Evolutionary conservation across 2,797 vertebrate species (phyloP), one percentile per base, ranked within the genome.

Genomic region (Poecile montanus): DNA sequence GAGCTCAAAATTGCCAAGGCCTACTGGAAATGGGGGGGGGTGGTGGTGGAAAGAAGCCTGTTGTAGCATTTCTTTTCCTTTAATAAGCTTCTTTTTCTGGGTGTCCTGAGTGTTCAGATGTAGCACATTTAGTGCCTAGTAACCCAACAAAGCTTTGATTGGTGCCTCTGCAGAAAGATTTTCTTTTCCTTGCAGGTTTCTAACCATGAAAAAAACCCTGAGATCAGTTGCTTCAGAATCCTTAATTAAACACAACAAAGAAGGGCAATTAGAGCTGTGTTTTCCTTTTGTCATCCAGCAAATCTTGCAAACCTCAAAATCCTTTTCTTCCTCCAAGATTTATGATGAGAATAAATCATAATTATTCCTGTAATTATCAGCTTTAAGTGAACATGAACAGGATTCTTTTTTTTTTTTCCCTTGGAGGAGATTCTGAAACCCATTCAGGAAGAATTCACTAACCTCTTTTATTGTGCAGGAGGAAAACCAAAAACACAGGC

Each of bases 71-170:
- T 88, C 53, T 94, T 76, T 89, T 96, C 95, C 97, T 97, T 97
- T 97, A 92, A 93, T 80, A 92, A 96, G 96, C 76, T 94, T 23
- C 93, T 96, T 97, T 97, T 96, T 96, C 96, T 97, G 83, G 7
- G 74, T 89, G 94, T 40, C n/a, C 96, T 68, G 92, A 96, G 97
- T 98, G 96, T 96, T 97, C 97, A 96, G 96, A 96, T 93, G 96
- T 85, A 96, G 97, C 88, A 61, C 93, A 93, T 93, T 96, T 88
- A 97, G 97, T 94, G 97, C 98, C 97, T 98, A 96, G 98, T 98
- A 98, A 98, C 98, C 95, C 96, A 97, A 98, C 98, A 98, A 98
- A 98, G 97, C 93, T 93, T 38, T 44, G 77, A 88, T 97, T 96
- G 96, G 96, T 97, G 97, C 95, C 96, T 95, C 95, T 91, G 96